Percentiles rank a stretch among this genome's conserved stretches.
Conservation (phyloP, 2,888 invertebrate genomes). For the Megastigmus dorsalis region DNA sequence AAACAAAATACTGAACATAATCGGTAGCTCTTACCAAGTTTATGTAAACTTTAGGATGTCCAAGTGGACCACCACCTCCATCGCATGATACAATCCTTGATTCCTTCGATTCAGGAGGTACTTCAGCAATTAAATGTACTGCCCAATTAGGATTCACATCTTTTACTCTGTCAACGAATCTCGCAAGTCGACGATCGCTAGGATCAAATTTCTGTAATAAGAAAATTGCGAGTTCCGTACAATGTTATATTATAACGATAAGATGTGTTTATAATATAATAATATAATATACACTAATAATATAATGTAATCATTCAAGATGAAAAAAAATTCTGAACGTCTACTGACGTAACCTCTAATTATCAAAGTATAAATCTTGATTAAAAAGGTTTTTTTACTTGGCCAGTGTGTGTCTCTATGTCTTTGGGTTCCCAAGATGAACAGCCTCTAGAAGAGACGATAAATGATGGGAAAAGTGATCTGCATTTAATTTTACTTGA, state of each 20-base stretch:
- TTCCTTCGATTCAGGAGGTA: conserved; percentile 86
- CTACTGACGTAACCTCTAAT: conserved; percentile 53
- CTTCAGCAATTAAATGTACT: conserved; percentile 89
- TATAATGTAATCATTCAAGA: background rate
- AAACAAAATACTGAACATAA: background rate
- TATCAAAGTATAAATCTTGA: background rate
- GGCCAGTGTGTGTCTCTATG: conserved; percentile 78
- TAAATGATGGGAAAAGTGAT: conserved; percentile 53
- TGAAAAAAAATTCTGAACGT: background rate
- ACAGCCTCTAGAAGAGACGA: conserved; percentile 56
- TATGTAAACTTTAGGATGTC: conserved; percentile 98
- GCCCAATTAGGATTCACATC: conserved; percentile 93
- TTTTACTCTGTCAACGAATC: conserved; percentile 85
- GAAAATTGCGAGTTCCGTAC: background rate
- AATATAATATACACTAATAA: background rate
- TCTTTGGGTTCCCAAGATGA: conserved; percentile 71
- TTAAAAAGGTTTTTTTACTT: conserved; percentile 71
- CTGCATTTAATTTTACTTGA: conserved; percentile 57
- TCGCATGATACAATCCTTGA: conserved; percentile 93
- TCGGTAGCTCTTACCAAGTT: conserved; percentile 88
- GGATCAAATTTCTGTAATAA: conserved; percentile 83
- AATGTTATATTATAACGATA: background rate
- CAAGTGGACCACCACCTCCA: conserved; percentile 95
- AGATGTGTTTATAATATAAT: background rate
- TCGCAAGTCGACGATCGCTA: conserved; percentile 86